A percentile compares a stretch with the other conserved stretches of the same genome.
These are phyloP conservation scores for Noctua comes DNA, from an alignment of 2,888 invertebrate genomes.

Conservation along the genomic window DNA sequence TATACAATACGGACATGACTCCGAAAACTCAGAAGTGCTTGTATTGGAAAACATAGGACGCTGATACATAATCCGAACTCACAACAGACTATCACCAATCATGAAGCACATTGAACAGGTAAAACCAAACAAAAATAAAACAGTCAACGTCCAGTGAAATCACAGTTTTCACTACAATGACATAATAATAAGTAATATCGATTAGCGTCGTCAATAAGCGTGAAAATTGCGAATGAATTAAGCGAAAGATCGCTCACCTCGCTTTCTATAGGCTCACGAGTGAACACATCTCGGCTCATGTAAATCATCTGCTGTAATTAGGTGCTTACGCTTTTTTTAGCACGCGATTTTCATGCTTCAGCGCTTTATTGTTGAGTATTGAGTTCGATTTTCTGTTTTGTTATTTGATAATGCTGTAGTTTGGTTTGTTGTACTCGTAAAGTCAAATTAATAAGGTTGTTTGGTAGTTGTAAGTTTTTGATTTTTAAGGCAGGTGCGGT, in stretches of 20 bases:
- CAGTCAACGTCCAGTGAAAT: conserved; percentile 54
- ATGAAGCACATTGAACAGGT: not conserved
- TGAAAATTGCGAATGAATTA: conserved; percentile 67
- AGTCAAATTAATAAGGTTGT: no score
- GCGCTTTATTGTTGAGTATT: conserved; percentile 7
- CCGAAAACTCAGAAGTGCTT: no score
- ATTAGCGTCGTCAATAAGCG: conserved; percentile 60
- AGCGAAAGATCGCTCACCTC: conserved; percentile 65
- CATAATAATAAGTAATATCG: conserved; percentile 71
- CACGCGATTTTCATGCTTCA: conserved; percentile 59
- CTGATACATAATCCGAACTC: no score
- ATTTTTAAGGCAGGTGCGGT: no score
- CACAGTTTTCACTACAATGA: conserved; percentile 65
- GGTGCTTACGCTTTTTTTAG: conserved; percentile 27
- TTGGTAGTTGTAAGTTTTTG: no score
- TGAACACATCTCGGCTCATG: conserved; percentile 54
- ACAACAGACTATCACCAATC: not conserved
- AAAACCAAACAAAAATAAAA: conserved; percentile 22
- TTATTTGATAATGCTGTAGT: not conserved
- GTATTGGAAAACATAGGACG: not conserved
- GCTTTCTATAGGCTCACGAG: conserved; percentile 67
- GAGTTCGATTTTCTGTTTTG: conserved; percentile 1
- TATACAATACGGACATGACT: no score
- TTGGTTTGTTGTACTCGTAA: no score
- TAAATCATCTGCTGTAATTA: conserved; percentile 53